These are phyloP conservation scores for Lophotis ruficrista DNA, from an alignment of 2,113 vertebrate genomes.

Conservation along the genomic window DNA sequence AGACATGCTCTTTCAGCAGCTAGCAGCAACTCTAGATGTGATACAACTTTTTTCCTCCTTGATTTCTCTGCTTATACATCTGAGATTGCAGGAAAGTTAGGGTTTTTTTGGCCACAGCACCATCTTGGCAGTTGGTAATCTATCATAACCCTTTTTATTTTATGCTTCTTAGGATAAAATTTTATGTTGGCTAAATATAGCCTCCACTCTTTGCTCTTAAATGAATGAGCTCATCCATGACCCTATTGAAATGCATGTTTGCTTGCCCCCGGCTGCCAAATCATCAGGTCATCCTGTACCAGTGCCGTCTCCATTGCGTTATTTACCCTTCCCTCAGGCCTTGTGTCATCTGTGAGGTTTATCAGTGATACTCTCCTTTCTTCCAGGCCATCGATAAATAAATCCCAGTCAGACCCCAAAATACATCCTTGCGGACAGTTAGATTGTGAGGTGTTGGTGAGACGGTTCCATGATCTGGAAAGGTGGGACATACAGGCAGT, in stretches of 20 bases:
- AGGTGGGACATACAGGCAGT: neutral
- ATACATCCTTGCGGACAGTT: neutral
- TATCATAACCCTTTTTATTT: neutral
- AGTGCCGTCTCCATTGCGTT: neutral
- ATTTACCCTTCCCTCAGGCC: slow-evolving; percentile 24
- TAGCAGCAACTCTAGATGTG: neutral
- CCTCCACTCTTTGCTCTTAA: neutral
- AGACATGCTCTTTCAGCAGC: neutral
- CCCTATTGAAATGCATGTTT: slow-evolving; percentile 46
- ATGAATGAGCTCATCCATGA: neutral
- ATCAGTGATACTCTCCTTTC: neutral
- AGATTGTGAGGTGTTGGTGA: neutral
- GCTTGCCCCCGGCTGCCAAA: neutral
- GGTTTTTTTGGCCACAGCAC: neutral
- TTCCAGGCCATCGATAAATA: neutral
- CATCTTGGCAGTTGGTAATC: neutral
- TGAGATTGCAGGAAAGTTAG: neutral
- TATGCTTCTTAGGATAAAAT: neutral
- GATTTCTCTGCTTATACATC: neutral
- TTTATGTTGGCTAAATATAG: neutral
- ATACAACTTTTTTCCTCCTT: neutral
- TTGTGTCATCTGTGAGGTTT: neutral
- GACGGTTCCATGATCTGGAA: neutral
- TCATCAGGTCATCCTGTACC: slow-evolving; percentile 41
- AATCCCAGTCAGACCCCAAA: neutral